Percentiles rank a stretch among this genome's conserved stretches.
These are phyloP conservation scores for Callinectes sapidus DNA, from an alignment of 2,888 invertebrate species.

Conservation along the genomic window DNA sequence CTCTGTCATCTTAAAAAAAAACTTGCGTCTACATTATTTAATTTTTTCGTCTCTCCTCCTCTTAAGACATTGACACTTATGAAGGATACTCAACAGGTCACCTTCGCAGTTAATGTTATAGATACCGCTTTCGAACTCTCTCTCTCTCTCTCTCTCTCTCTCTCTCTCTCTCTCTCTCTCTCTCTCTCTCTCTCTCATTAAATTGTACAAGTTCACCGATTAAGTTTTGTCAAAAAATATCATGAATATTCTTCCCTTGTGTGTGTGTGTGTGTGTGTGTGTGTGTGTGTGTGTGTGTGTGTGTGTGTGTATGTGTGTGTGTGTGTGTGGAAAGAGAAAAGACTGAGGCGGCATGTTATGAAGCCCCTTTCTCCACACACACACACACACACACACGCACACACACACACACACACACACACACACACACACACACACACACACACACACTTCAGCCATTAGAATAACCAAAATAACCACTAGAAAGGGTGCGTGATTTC, in stretches of 20 bases:
- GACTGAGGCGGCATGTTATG: not conserved
- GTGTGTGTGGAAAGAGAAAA: not conserved
- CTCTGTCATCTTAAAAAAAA: not conserved
- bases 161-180: no score
- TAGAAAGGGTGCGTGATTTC: not conserved
- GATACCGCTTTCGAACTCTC: not conserved
- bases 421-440: no score
- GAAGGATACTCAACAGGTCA: not conserved
- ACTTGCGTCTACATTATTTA: not conserved
- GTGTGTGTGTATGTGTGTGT: not conserved
- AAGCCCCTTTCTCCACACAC: not conserved
- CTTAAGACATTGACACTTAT: not conserved
- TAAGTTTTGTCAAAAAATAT: not conserved
- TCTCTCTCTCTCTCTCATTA: no score
- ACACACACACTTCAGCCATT: not conserved
- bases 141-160: not conserved
- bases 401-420: no score
- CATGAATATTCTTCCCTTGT: not conserved
- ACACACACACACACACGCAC: no score
- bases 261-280: not conserved
- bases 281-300: not conserved
- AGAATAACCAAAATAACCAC: slow-evolving; percentile 13
- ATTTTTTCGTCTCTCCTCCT: not conserved
- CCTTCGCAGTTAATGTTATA: not conserved
- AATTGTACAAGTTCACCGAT: no score